Evolutionary conservation across 2,888 invertebrate species (phyloP).

Genomic region (Caenorhabditis virilis): DNA sequence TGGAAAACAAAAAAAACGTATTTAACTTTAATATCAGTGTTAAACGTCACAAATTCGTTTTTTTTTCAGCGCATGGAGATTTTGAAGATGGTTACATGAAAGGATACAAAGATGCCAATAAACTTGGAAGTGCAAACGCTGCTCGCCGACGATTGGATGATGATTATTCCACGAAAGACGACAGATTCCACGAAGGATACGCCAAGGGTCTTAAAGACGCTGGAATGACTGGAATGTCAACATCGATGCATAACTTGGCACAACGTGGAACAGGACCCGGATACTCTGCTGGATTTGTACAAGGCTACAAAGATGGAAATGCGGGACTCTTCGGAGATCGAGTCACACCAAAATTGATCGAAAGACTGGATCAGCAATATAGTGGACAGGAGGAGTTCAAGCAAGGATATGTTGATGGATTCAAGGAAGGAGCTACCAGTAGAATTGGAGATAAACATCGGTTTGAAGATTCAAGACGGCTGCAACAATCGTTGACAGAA

Average conservation of each 20-base stretch:
- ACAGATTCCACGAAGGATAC: constrained; percentile 67
- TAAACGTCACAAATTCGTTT: no score
- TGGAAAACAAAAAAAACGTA: no score
- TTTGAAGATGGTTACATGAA: constrained; percentile 68
- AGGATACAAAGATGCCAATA: constrained; percentile 68
- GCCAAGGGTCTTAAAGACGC: constrained; percentile 66
- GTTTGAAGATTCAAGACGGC: constrained; percentile 63
- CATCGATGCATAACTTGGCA: constrained; percentile 68
- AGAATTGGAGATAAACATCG: constrained; percentile 46
- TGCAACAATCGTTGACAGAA: constrained; percentile 66
- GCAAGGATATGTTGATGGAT: constrained; percentile 68
- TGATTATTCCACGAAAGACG: constrained; percentile 60
- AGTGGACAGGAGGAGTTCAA: constrained; percentile 69
- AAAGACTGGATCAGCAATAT: constrained; percentile 68
- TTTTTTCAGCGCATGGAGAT: constrained; percentile 35
- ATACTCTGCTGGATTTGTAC: constrained; percentile 69
- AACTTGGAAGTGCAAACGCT: constrained; percentile 54
- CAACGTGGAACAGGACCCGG: constrained; percentile 56
- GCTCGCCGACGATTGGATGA: constrained; percentile 61
- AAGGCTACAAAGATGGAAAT: constrained; percentile 68
- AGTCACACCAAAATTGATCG: constrained; percentile 65
- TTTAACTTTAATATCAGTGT: no score
- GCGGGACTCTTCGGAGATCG: constrained; percentile 68
- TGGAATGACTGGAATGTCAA: constrained; percentile 67
- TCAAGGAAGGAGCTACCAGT: constrained; percentile 65